A percentile compares a stretch with the other conserved stretches of the same genome.
Conservation (phyloP, 23 tunicate species). For the Styela clava region DNA sequence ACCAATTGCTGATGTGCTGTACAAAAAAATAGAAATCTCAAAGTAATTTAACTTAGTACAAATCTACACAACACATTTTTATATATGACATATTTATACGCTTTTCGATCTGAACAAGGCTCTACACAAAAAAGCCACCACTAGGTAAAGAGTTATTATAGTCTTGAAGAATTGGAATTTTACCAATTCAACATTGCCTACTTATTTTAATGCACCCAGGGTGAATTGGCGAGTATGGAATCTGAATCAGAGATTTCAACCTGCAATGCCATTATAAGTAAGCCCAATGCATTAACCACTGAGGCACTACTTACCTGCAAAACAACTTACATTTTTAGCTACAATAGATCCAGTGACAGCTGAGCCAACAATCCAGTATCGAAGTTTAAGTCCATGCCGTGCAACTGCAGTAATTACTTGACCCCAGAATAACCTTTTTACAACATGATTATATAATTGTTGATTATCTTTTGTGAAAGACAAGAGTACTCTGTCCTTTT, state of each 20-base stretch:
- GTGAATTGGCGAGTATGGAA: no score
- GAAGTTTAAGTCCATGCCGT: conserved; percentile 41
- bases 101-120: no score
- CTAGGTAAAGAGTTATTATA: no score
- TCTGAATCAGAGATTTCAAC: no score
- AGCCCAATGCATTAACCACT: no score
- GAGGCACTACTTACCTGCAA: no score
- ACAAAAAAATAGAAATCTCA: neutral
- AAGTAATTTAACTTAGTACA: neutral
- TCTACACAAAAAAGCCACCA: no score
- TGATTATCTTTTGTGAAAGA: neutral
- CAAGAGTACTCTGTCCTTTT: neutral
- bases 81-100: no score
- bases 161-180: no score
- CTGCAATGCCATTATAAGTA: no score
- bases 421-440: conserved; percentile 29
- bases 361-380: conserved; percentile 81
- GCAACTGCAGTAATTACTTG: conserved; percentile 23
- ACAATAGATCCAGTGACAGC: conserved; percentile 47
- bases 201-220: no score
- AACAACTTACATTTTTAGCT: conserved; percentile 34
- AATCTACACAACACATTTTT: neutral
- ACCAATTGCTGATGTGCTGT: conserved; percentile 43
- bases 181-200: no score
- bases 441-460: neutral